Evolutionary conservation across 2,113 vertebrate genomes (phyloP), one percentile per base, ranked within the genome.

Genomic region (Nansenia antarctica): DNA sequence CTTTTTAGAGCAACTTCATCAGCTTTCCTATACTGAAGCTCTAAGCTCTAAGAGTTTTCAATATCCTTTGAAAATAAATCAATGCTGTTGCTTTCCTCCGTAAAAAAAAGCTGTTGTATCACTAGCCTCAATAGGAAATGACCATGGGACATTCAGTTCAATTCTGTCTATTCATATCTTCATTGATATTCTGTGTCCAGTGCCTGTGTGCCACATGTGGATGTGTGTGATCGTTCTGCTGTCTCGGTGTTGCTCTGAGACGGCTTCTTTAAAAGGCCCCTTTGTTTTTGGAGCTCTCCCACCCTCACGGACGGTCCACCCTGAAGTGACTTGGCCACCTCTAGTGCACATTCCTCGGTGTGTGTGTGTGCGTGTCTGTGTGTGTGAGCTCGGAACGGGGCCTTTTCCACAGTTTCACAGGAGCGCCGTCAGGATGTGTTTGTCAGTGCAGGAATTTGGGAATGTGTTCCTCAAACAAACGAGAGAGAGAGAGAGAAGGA

Each of bases 391-490:
- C 76, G 54, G 74, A 80, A 76, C 67, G 79, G 74, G 76, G 80
- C 79, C 78, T 86, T 84, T 82, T 87, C 77, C 42, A 57, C 62
- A 71, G 82, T 85, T 85, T 85, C 84, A 69, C 81, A 74, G 77
- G 78, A 88, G 86, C 71, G 47, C 82, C 69, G 72, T 88, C 80
- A 77, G 76, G 82, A 87, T 86, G 73, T 88, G 80, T 90, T 89
- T 90, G 85, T 88, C 82, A 76, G 80, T 69, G 68, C 66, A 85
- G 78, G 82, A 88, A 88, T 92, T 88, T 60, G 37, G 76, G 83
- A 91, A 90, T 85, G 83, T 77, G 73, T 78, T 89, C 77, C 78
- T 91, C 78, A 88, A 92, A 89, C 88, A 90, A 84, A 86, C 70
- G 58, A 76, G 65, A 69, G 37, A 35, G 67, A 26, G 54, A 64